Conservation (phyloP, 2,888 invertebrate species). For the Siphlonurus alternatus region DNA sequence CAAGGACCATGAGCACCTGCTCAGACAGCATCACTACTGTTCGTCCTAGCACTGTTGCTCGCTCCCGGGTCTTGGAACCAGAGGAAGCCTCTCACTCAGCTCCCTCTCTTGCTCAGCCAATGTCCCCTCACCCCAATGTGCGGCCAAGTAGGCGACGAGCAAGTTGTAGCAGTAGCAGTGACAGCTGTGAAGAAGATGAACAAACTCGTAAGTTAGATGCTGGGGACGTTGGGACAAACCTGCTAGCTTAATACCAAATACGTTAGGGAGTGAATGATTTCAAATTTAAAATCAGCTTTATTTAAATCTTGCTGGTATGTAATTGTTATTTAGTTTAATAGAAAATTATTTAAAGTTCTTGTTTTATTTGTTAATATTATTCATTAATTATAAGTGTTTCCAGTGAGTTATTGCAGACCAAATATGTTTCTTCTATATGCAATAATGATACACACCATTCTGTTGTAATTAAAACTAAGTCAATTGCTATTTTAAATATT, state of each 20-base stretch:
- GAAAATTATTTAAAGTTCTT: too few relatives aligned
- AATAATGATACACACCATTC: too few relatives aligned
- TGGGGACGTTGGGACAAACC: background rate
- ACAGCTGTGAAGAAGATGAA: background rate
- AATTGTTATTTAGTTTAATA: too few relatives aligned
- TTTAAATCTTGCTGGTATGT: too few relatives aligned
- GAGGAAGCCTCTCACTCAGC: background rate
- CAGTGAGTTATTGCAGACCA: too few relatives aligned
- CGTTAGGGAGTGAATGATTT: background rate
- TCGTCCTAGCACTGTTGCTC: background rate
- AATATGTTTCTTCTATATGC: too few relatives aligned
- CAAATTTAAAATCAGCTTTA: background rate
- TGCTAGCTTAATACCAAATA: background rate
- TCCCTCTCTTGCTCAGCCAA: background rate
- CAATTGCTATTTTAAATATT: too few relatives aligned
- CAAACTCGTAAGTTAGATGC: too few relatives aligned
- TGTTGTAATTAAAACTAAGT: too few relatives aligned
- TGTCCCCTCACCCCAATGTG: background rate
- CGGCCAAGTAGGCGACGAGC: background rate
- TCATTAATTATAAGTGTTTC: too few relatives aligned
- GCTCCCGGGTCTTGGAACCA: background rate
- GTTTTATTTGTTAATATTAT: too few relatives aligned
- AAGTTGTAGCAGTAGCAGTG: background rate
- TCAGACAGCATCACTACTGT: too few relatives aligned
- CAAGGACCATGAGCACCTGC: background rate